Evolutionary conservation across 2,113 vertebrate genomes (phyloP).

Genomic region (Siphamia tubifer): DNA sequence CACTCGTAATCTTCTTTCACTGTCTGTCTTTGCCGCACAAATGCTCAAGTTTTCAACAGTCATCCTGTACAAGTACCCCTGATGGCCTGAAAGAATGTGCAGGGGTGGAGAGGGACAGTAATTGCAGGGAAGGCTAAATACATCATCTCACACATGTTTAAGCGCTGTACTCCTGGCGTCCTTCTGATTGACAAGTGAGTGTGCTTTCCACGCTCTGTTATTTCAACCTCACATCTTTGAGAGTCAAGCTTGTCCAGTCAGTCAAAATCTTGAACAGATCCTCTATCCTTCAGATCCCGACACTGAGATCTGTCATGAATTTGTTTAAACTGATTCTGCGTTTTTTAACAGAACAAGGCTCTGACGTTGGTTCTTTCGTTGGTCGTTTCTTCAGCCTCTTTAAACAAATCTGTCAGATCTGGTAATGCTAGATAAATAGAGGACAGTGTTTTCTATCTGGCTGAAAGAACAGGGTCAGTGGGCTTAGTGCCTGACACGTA

Average conservation of each 20-base stretch:
- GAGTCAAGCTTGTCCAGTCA: constrained; percentile 4
- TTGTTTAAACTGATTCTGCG: constrained; percentile 1
- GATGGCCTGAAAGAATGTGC: constrained; percentile 47
- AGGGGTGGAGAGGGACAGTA: constrained; percentile 53
- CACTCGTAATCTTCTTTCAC: background rate
- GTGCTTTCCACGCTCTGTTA: constrained; percentile 33
- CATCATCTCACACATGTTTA: constrained; percentile 59
- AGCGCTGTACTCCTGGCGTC: constrained; percentile 29
- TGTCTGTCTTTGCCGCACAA: constrained; percentile 2
- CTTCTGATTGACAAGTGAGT: constrained; percentile 54
- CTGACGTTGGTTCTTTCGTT: background rate
- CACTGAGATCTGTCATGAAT: background rate
- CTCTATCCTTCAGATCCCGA: background rate
- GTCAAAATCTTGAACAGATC: constrained; percentile 5
- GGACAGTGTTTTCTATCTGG: constrained; percentile 28
- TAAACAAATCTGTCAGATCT: constrained; percentile 26
- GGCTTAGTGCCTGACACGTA: constrained; percentile 26
- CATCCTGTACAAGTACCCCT: constrained; percentile 29
- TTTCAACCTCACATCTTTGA: constrained; percentile 19
- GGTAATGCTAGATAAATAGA: constrained; percentile 40
- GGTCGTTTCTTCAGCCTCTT: constrained; percentile 17
- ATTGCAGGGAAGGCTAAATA: constrained; percentile 66
- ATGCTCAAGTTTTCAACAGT: constrained; percentile 8
- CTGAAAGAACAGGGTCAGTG: constrained; percentile 32
- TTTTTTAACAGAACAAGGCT: constrained; percentile 13